These are phyloP conservation scores for Bryconaethiops microstoma DNA, from an alignment of 2,797 vertebrate genomes.

Conservation along the genomic window DNA sequence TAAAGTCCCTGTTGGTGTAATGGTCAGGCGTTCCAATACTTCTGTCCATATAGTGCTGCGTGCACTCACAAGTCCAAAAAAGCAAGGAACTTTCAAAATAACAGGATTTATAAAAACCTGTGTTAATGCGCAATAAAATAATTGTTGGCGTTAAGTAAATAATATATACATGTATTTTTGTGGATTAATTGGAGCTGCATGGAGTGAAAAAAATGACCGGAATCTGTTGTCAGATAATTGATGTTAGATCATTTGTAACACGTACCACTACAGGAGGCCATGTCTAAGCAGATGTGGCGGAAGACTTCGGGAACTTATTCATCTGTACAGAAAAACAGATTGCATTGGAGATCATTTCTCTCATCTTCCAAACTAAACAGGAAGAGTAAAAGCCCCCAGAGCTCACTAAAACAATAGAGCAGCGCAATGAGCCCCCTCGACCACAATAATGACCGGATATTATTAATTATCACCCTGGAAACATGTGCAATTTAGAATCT, in stretches of 20 bases:
- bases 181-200: not conserved
- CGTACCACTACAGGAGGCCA: not conserved
- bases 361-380: constrained; percentile 23
- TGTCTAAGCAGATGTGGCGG: not conserved
- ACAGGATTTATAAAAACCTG: too few relatives aligned
- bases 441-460: constrained; percentile 33
- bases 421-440: not conserved
- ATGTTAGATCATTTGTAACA: not conserved
- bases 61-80: too few relatives aligned
- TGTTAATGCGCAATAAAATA: too few relatives aligned
- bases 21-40: too few relatives aligned
- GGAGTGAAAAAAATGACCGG: not conserved
- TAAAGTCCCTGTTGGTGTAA: too few relatives aligned
- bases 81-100: too few relatives aligned
- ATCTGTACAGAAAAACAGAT: constrained; percentile 9
- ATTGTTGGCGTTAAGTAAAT: too few relatives aligned
- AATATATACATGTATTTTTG: too few relatives aligned
- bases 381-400: constrained; percentile 28
- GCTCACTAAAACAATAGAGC: constrained; percentile 26
- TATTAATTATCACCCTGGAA: constrained; percentile 33
- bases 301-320: constrained; percentile 6
- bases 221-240: not conserved
- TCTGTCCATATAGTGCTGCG: too few relatives aligned
- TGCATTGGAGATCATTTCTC: constrained; percentile 16
- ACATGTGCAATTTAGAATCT: constrained; percentile 11